Conservation (phyloP, 1,140 invertebrate genomes). For the Drosophila bocki region DNA sequence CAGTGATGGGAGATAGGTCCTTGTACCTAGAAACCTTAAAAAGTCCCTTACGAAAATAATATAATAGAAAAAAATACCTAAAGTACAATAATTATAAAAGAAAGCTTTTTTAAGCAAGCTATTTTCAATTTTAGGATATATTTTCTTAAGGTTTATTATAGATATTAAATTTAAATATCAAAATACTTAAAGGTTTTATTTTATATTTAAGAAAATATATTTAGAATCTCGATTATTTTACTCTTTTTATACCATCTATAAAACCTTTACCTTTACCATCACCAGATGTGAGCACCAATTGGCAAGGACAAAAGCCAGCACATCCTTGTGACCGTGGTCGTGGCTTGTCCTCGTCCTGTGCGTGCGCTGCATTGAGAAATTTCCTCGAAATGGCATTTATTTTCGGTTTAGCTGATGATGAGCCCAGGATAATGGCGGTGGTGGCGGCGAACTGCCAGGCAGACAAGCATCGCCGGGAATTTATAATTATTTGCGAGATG, state of each 20-base stretch:
- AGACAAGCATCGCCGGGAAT: constrained; percentile 48
- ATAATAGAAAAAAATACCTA: background rate
- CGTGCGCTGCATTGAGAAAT: constrained; percentile 67
- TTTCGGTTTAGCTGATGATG: constrained; percentile 49
- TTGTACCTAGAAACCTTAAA: background rate
- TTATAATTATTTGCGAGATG: constrained; percentile 63
- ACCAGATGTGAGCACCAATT: constrained; percentile 56
- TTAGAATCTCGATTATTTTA: background rate
- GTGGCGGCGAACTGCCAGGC: constrained; percentile 15
- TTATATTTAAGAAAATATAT: background rate
- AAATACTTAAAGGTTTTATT: background rate
- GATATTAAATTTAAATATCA: rapidly evolving
- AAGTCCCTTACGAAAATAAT: background rate
- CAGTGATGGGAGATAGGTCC: background rate
- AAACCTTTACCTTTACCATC: constrained; percentile 9
- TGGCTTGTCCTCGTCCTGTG: constrained; percentile 40
- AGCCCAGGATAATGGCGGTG: constrained; percentile 41
- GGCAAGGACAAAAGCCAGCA: constrained; percentile 59
- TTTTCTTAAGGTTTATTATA: background rate
- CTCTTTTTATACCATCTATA: too few species aligned
- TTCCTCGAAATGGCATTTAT: constrained; percentile 49
- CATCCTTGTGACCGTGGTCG: constrained; percentile 24
- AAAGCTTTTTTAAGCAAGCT: background rate
- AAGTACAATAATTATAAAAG: background rate
- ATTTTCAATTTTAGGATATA: background rate